phyloP scores from a whole-genome alignment of 1,140 invertebrate species.

The Pinna nobilis region DNA sequence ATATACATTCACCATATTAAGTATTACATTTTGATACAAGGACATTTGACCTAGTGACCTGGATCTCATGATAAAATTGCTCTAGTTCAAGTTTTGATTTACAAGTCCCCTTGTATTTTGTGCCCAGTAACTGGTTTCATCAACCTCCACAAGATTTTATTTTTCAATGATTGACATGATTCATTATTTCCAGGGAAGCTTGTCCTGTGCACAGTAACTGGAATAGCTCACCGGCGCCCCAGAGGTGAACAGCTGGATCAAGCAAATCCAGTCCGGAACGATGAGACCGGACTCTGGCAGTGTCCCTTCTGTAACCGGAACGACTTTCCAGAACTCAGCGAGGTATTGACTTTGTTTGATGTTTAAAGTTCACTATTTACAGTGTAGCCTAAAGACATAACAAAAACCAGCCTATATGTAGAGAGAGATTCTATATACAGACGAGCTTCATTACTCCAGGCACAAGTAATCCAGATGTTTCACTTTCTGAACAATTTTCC shows the following conservation, averaged over 20 bases:
- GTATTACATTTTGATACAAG: no score
- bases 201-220: constrained; percentile 73
- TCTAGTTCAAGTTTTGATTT: no score
- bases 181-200: constrained; percentile 74
- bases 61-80: background rate
- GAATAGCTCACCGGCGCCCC: constrained; percentile 87
- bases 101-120: no score
- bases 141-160: background rate
- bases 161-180: background rate
- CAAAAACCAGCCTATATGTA: no score
- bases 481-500: background rate
- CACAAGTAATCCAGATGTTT: background rate
- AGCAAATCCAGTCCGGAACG: constrained; percentile 95
- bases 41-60: no score
- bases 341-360: constrained; percentile 77
- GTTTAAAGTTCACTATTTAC: no score
- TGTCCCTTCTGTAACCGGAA: constrained; percentile 98
- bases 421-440: no score
- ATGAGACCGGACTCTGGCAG: constrained; percentile 95
- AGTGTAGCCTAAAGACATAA: no score
- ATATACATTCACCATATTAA: no score
- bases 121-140: no score
- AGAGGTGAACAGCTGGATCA: constrained; percentile 95
- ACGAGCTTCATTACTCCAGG: background rate
- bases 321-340: constrained; percentile 95